These are phyloP conservation scores for Crioceris asparagi DNA, from an alignment of 2,888 invertebrate species.

Conservation along the genomic window DNA sequence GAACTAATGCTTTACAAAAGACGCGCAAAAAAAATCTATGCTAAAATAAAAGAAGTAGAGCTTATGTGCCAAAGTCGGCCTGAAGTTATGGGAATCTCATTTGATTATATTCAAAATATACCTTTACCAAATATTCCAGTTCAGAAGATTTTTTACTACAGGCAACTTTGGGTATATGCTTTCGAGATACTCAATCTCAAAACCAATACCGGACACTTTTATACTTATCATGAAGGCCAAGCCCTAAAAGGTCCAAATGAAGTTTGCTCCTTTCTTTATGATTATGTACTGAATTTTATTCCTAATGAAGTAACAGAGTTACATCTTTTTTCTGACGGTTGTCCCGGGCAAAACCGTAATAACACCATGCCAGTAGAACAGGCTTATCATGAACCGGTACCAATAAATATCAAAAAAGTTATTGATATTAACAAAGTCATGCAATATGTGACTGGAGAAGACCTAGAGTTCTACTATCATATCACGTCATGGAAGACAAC, in stretches of 20 bases:
- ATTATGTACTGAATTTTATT: conserved; percentile 14
- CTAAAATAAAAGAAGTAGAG: conserved; percentile 10
- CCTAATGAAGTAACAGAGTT: conserved; percentile 11
- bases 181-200: conserved; percentile 9
- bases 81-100: conserved; percentile 4
- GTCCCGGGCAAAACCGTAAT: conserved; percentile 18
- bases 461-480: conserved; percentile 13
- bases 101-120: conserved; percentile 22
- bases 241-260: conserved; percentile 17
- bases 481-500: conserved; percentile 10
- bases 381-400: not conserved
- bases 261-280: conserved; percentile 15
- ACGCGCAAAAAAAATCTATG: conserved; percentile 12
- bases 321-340: conserved; percentile 18
- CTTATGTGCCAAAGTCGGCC: conserved; percentile 5
- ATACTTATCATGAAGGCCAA: conserved; percentile 16
- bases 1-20: conserved; percentile 9
- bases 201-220: conserved; percentile 11
- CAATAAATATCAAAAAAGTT: conserved; percentile 10
- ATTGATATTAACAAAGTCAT: conserved; percentile 12
- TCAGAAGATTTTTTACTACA: conserved; percentile 4
- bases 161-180: conserved; percentile 11
- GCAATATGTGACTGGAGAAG: conserved; percentile 11
- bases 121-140: conserved; percentile 6
- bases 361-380: conserved; percentile 9